phyloP scores from a whole-genome alignment of 2,113 vertebrate species.

The Centropus bengalensis region DNA sequence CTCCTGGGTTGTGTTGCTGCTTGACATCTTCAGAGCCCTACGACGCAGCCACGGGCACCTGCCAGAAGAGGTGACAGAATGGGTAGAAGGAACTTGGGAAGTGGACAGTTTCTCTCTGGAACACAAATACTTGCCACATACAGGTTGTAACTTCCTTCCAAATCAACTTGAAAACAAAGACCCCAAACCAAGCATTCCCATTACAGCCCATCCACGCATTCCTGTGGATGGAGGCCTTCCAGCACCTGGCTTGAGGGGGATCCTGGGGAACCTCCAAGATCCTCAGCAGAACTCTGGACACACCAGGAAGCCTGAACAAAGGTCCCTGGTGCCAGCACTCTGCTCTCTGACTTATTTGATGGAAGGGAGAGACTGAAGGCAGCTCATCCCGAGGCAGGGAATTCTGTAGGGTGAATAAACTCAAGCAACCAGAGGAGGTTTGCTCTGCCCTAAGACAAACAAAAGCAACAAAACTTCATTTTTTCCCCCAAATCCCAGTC shows the following conservation, averaged over 20 bases:
- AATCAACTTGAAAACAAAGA: background rate
- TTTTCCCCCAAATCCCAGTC: background rate
- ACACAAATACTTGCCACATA: background rate
- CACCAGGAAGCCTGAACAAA: background rate
- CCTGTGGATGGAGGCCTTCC: background rate
- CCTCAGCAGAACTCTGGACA: background rate
- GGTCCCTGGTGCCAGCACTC: background rate
- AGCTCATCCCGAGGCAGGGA: background rate
- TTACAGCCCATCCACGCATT: background rate
- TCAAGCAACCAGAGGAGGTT: background rate
- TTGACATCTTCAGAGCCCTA: constrained; percentile 81
- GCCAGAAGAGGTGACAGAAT: background rate
- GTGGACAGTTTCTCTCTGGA: background rate
- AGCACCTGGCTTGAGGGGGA: background rate
- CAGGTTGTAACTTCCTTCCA: fast-evolving
- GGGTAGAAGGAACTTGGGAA: background rate
- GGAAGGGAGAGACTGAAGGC: background rate
- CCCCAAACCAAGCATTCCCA: background rate
- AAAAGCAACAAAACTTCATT: background rate
- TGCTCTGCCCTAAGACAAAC: background rate
- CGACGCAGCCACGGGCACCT: constrained; percentile 59
- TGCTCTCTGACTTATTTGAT: background rate
- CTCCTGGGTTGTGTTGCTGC: constrained; percentile 81
- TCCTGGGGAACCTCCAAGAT: background rate
- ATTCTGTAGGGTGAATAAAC: background rate